Evolutionary conservation across 1,140 invertebrate genomes (phyloP), one percentile per base, ranked within the genome.

Genomic region (Melitaea cinxia): DNA sequence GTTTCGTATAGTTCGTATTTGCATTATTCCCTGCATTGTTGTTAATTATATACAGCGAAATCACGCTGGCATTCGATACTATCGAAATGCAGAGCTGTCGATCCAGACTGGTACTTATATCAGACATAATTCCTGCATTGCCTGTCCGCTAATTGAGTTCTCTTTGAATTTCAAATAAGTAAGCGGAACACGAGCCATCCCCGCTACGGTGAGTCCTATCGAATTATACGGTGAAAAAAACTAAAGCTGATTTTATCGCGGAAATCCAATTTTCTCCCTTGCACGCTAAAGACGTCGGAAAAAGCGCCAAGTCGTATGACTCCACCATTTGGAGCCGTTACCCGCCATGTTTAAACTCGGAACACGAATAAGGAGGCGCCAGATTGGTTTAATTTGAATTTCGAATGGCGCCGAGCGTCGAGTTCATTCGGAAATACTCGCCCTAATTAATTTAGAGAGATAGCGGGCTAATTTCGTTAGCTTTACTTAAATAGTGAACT

Each of bases 331-430:
- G 70, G 80, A 82, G 80, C 80, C 75, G 82, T 88, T 88, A 84
- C 81, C 70, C 83, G 83, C 81, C 68, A 71, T 73, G 72, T 73
- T 73, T 65, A 78, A 87, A 77, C 73, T 70, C 65, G 59, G 77
- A 83, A 90, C 88, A 90, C 85, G 88, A 88, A 88, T 90, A 83
- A 90, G 88, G 88, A 88, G 88, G 88, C 85, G 85, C 88, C 82
- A 75, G 83, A 88, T 88, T 87, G 85, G 88, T 88, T 87, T 90
- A 90, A 90, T 90, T 90, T 90, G 82, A 90, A 89, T 89, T 88
- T 89, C 69, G 78, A 77, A 77, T 67, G 68, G 65, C 69, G 59
- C 67, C 50, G 52, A 24, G 55, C 59, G 55, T 60, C 57, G 65
- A 42, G 39, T 66, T 28, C 55, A 56, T 64, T 69, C 61, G 15